A percentile compares a stretch with the other conserved stretches of the same genome.
Conservation (phyloP, 2,888 invertebrate genomes). For the Oxystoma pomonae region DNA sequence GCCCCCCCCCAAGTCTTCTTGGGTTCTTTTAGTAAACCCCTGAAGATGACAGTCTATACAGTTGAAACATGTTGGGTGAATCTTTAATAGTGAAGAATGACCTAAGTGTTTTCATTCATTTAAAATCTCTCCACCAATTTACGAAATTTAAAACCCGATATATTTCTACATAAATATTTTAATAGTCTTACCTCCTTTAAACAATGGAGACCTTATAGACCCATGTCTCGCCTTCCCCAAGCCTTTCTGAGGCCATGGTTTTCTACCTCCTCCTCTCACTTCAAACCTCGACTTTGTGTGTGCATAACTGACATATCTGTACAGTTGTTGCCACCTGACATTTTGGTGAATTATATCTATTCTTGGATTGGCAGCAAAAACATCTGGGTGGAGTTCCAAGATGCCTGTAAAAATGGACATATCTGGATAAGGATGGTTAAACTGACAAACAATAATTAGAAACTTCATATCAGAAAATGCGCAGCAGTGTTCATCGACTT, state of each 20-base stretch:
- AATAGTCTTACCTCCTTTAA: constrained; percentile 53
- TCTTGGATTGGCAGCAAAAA: constrained; percentile 79
- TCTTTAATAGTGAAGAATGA: too few relatives aligned
- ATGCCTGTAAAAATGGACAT: too few relatives aligned
- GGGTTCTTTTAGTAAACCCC: too few relatives aligned
- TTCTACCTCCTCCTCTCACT: constrained; percentile 81
- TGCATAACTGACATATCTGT: constrained; percentile 77
- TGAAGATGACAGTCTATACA: too few relatives aligned
- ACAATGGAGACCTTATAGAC: constrained; percentile 86
- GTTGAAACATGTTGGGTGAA: too few relatives aligned
- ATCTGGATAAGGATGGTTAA: too few relatives aligned
- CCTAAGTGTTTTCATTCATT: not conserved
- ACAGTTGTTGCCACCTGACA: constrained; percentile 79
- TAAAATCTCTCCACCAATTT: not conserved
- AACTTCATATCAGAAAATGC: too few relatives aligned
- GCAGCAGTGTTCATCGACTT: too few relatives aligned
- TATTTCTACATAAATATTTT: too few relatives aligned
- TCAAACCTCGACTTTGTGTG: constrained; percentile 78
- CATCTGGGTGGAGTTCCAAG: constrained; percentile 82
- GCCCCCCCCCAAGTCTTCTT: too few relatives aligned
- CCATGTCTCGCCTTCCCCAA: constrained; percentile 87
- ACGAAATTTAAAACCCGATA: not conserved
- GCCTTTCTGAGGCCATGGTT: constrained; percentile 95
- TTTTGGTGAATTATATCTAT: constrained; percentile 85
- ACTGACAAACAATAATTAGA: too few relatives aligned